Base-by-base conservation (phyloP, 2,888 invertebrate species). In the Lasioglossum vierecki region DNA sequence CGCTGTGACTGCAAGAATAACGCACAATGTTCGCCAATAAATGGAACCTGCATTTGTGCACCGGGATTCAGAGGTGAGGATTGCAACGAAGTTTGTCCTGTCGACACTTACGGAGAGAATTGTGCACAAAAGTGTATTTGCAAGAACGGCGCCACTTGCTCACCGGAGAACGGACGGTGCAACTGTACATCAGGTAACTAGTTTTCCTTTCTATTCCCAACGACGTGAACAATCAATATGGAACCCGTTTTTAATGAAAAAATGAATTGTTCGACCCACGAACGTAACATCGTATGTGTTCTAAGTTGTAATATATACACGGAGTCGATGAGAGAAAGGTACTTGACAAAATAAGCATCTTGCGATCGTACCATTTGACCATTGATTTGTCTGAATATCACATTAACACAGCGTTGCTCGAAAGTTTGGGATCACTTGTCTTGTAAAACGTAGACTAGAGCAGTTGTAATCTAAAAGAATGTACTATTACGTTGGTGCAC, bases 21-120 rank as follows among this genome's bases (percentile, higher is more conserved):
- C 92, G 98, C 98, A 46, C 97, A 97, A 90, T 99, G 99, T 95
- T 97, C 98, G 49, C 97, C 98, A 0, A 95, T 97, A 26, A 97
- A 98, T 94, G 99, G 99, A 91, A 97, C 97, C 1, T 99, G 99
- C 89, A 96, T 97, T 30, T 99, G 99, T 94, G 96, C 97, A 26
- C 96, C 98, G 8, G 98, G 98, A 15, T 98, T 96, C 95, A 96
- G 96, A 53, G 98, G 98, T 0, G 93, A 95, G 41, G 96, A 96
- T 75, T 98, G 98, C 95, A 96, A 96, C 90, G 96, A 97, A 93
- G 95, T 95, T 11, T 98, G 98, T 92, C 96, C 96, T 0, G 94
- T 94, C 46, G 97, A 97, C 78, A 96, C 95, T 53, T 98, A 97
- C 94, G 98, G 98, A 0, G 97, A 98, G 94, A 97, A 97, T 92